Evolutionary conservation across 1,140 invertebrate species (phyloP).

Genomic region (Anoplophora glabripennis): DNA sequence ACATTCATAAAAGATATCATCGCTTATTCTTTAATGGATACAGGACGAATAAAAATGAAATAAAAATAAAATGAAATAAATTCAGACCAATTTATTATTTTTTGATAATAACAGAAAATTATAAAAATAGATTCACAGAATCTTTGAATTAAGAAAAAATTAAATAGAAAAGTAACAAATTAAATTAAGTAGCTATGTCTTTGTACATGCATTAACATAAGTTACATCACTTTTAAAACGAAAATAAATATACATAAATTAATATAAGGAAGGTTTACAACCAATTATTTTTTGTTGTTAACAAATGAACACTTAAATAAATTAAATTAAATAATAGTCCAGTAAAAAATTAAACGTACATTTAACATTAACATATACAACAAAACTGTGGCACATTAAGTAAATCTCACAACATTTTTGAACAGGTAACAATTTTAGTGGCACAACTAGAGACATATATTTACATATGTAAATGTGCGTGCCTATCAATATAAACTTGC

Average conservation of each 20-base stretch:
- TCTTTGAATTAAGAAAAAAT: constrained; percentile 26
- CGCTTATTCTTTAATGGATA: constrained; percentile 2
- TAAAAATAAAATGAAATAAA: constrained; percentile 12
- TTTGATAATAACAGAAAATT: constrained; percentile 31
- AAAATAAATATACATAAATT: constrained; percentile 38
- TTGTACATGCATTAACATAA: constrained; percentile 35
- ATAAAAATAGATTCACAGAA: constrained; percentile 35
- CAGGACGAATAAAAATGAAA: constrained; percentile 5
- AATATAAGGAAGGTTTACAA: constrained; percentile 29
- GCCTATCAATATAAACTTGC: constrained; percentile 10
- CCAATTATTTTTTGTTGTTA: constrained; percentile 27
- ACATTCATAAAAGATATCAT: neutral
- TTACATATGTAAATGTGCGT: constrained; percentile 7
- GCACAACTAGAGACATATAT: constrained; percentile 15
- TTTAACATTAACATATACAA: constrained; percentile 35
- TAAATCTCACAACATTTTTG: constrained; percentile 24
- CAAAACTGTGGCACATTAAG: constrained; percentile 29
- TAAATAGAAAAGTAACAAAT: constrained; percentile 36
- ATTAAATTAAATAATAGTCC: constrained; percentile 20
- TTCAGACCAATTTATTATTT: constrained; percentile 28
- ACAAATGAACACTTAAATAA: constrained; percentile 24
- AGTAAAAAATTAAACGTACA: constrained; percentile 28
- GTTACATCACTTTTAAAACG: constrained; percentile 27
- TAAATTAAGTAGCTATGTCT: constrained; percentile 39
- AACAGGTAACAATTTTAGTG: constrained; percentile 34